These are phyloP conservation scores for Tenthredo notha DNA, from an alignment of 2,888 invertebrate species.

Conservation along the genomic window DNA sequence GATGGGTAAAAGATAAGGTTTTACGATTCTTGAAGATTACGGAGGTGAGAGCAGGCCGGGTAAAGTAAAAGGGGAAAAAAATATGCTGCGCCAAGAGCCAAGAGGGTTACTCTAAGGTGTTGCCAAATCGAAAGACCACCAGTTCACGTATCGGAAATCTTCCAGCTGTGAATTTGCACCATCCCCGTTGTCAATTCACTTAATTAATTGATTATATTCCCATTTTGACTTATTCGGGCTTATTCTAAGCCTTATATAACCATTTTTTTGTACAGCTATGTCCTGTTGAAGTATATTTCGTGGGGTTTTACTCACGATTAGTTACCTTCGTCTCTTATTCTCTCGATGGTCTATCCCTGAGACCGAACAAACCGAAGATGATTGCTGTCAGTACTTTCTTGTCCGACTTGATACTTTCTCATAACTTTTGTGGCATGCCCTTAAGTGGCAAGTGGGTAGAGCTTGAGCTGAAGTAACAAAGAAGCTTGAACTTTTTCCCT, in stretches of 20 bases:
- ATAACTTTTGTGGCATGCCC: conserved; percentile 33
- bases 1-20: conserved; percentile 49
- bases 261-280: background rate
- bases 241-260: background rate
- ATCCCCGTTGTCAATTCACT: background rate
- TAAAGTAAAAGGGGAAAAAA: conserved; percentile 23
- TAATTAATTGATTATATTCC: background rate
- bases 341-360: background rate
- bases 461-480: conserved; percentile 12
- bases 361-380: conserved; percentile 31
- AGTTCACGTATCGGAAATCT: background rate
- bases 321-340: background rate
- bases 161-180: background rate
- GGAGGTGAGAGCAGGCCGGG: conserved; percentile 39
- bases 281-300: background rate
- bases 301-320: conserved; percentile 1
- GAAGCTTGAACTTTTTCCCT: conserved; percentile 35
- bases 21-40: conserved; percentile 47
- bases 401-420: conserved; percentile 40
- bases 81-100: conserved; percentile 43
- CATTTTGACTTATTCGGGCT: background rate
- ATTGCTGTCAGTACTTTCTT: conserved; percentile 50
- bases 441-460: conserved; percentile 43
- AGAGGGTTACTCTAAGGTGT: conserved; percentile 27
- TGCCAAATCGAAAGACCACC: conserved; percentile 11